Percentiles rank a stretch among this genome's conserved stretches.
Evolutionary conservation across 2,797 vertebrate species (phyloP).

Genomic region (Coendou prehensilis): DNA sequence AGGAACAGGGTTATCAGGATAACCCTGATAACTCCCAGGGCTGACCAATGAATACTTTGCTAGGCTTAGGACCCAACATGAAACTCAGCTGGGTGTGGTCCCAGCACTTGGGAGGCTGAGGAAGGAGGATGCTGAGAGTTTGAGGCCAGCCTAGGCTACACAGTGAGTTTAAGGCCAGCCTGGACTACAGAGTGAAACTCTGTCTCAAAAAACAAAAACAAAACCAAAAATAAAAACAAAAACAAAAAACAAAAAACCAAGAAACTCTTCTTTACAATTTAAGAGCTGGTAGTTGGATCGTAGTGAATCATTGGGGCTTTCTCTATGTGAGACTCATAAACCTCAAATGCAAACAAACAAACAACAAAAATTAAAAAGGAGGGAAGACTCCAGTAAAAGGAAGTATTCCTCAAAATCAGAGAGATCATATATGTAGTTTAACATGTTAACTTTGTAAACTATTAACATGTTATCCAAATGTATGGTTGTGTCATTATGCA

Average conservation of each 20-base stretch:
- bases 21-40: background rate
- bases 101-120: background rate
- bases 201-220: background rate
- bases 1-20: background rate
- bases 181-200: background rate
- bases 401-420: slow-evolving; percentile 58
- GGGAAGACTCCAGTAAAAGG: slow-evolving; percentile 17
- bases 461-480: background rate
- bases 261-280: slow-evolving; percentile 25
- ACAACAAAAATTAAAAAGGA: background rate
- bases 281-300: background rate
- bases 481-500: slow-evolving; percentile 1
- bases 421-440: background rate
- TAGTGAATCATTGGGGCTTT: slow-evolving; percentile 53
- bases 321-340: slow-evolving; percentile 42
- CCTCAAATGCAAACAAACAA: background rate
- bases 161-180: background rate
- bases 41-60: background rate
- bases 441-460: background rate
- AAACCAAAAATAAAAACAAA: no score
- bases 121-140: background rate
- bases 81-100: background rate
- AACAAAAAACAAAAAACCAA: background rate
- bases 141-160: no score
- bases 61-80: slow-evolving; percentile 39